phyloP scores from a whole-genome alignment of 2,888 invertebrate genomes.

The Parnassius glacialis region DNA sequence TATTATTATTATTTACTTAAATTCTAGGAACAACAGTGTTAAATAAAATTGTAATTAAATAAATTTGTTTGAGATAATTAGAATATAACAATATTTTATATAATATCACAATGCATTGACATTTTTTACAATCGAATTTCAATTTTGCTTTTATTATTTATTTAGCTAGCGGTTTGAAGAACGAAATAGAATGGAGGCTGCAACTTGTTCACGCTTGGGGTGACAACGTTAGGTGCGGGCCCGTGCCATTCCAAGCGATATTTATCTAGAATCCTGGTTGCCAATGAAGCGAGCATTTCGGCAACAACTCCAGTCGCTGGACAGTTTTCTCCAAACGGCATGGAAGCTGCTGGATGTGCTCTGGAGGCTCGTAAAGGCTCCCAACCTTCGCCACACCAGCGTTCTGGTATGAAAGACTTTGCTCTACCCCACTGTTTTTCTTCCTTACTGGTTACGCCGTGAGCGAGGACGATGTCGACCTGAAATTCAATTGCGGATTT shows the following conservation, averaged over 20 bases:
- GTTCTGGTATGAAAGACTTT: conserved; percentile 65
- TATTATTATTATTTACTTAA: neutral
- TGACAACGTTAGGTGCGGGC: conserved; percentile 51
- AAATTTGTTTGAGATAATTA: too few species aligned
- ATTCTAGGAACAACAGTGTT: neutral
- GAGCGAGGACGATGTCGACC: conserved; percentile 73
- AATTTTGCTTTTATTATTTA: neutral
- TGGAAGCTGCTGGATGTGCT: conserved; percentile 59
- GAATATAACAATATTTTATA: neutral
- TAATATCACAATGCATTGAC: neutral
- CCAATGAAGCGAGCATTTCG: conserved; percentile 55
- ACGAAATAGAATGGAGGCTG: conserved; percentile 70
- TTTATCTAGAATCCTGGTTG: conserved; percentile 55
- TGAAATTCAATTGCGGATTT: conserved; percentile 31
- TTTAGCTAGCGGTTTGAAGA: conserved; percentile 54
- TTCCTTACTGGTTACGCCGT: conserved; percentile 63
- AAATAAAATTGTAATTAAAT: neutral
- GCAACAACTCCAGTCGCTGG: conserved; percentile 58
- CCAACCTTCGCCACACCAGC: conserved; percentile 64
- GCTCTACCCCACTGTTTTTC: conserved; percentile 67
- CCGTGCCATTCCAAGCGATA: conserved; percentile 76
- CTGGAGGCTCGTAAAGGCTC: conserved; percentile 57
- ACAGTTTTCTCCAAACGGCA: conserved; percentile 65
- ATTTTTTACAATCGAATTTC: neutral
- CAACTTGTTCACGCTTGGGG: conserved; percentile 61